These are phyloP conservation scores for Pheosia gnoma DNA, from an alignment of 2,888 invertebrate species.

Conservation along the genomic window DNA sequence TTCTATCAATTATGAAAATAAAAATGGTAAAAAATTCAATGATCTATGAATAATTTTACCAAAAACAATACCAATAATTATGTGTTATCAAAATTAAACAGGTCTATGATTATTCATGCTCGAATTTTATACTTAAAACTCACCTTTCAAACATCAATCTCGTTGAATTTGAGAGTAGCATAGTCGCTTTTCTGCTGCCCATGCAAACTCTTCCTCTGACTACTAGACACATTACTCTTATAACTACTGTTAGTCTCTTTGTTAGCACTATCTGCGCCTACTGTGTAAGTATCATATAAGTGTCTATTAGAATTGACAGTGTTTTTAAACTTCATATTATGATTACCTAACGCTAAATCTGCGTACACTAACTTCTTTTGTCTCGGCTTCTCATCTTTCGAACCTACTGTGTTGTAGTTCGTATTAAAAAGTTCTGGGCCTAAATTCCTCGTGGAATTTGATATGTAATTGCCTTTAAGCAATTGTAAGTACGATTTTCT, in stretches of 20 bases:
- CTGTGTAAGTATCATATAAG: slow-evolving; percentile 80
- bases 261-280: slow-evolving; percentile 72
- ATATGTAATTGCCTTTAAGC: slow-evolving; percentile 79
- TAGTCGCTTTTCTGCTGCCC: slow-evolving; percentile 74
- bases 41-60: too few species aligned
- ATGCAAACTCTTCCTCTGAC: slow-evolving; percentile 43
- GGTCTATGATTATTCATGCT: not conserved
- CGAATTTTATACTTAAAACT: slow-evolving; percentile 41
- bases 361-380: slow-evolving; percentile 82
- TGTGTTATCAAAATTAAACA: too few species aligned
- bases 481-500: slow-evolving; percentile 76
- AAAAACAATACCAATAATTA: too few species aligned
- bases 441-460: slow-evolving; percentile 76
- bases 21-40: too few species aligned
- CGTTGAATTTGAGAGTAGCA: slow-evolving; percentile 80
- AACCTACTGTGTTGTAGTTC: slow-evolving; percentile 67
- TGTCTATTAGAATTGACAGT: slow-evolving; percentile 84
- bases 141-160: slow-evolving; percentile 81
- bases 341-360: slow-evolving; percentile 82
- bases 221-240: slow-evolving; percentile 68
- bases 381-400: slow-evolving; percentile 74
- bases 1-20: too few species aligned
- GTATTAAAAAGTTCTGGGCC: slow-evolving; percentile 66
- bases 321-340: slow-evolving; percentile 83
- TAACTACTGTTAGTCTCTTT: slow-evolving; percentile 70